Base-by-base conservation (phyloP, 1,140 invertebrate genomes). In the Bombus soroeensis region DNA sequence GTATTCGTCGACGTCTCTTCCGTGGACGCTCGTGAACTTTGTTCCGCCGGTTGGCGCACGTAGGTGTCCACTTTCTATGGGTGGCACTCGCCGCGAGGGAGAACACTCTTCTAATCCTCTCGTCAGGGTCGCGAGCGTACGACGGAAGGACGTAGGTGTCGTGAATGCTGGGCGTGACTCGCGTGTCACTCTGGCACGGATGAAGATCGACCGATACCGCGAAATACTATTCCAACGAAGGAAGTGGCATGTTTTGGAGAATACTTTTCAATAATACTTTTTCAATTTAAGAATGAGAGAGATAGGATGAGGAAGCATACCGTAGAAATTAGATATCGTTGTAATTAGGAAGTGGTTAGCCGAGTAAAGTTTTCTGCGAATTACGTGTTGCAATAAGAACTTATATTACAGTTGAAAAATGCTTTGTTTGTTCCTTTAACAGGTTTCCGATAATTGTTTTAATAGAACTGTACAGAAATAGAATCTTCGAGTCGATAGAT, bases 21-120 rank as follows among this genome's bases (percentile, higher is more conserved):
- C 88, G 84, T 47, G 82, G 39, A 72, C 25, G 53, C 4, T 81
- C 47, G 75, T 83, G 88, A 89, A 89, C 88, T 89, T 89, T 86
- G 88, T 87, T 89, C 87, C 84, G 47, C 68, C 43, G n/a, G 47
- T 12, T 12, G 12, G 37, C 37, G 39, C 32, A 76, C 68, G 73
- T 76, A 83, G 70, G 74, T 70, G 57, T 76, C 28, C 41, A 62
- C 74, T 53, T 66, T 76, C 72, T n/a, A 75, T n/a, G 41, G 59
- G 62, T 10, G 41, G 25, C 41, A 32, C 41, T 68, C 59, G 22
- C 57, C 41, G 34, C 70, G n/a, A 39, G 59, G 28, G 59, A 62
- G 10, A 62, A 10, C 25, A 5, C 37, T 57, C 80, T 73, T 47
- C 57, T 59, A 22, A 41, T 66, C 39, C 70, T 74, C 22, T 34